Percentiles rank a stretch among this genome's conserved stretches.
These are phyloP conservation scores for Toxotes lorentzi DNA, from an alignment of 2,797 vertebrate species.

Conservation along the genomic window DNA sequence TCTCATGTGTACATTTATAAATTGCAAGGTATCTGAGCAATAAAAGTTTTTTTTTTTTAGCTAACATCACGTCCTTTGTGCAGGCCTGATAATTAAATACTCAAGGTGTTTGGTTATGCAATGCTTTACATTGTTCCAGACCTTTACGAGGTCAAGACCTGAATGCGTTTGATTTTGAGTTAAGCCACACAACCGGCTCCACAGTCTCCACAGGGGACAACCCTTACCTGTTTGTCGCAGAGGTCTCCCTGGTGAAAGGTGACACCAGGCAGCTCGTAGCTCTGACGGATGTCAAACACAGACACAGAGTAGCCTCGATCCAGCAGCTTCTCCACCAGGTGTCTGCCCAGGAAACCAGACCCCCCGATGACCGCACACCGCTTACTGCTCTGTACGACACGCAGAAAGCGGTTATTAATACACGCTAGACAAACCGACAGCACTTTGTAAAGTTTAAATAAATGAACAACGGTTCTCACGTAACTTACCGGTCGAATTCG, in stretches of 20 bases:
- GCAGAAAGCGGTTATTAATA: fast-evolving
- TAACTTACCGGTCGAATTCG: slow-evolving; percentile 87
- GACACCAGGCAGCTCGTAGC: slow-evolving; percentile 86
- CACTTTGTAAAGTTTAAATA: neutral
- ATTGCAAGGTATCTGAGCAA: neutral
- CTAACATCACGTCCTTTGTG: neutral
- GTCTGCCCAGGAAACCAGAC: slow-evolving; percentile 94
- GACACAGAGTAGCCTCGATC: slow-evolving; percentile 89
- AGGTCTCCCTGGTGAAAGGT: slow-evolving; percentile 93
- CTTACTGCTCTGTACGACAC: slow-evolving; percentile 83
- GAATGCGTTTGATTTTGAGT: no score
- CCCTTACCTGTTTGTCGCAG: slow-evolving; percentile 89
- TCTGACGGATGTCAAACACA: slow-evolving; percentile 93
- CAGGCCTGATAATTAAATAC: neutral
- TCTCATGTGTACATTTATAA: neutral
- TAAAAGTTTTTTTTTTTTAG: neutral
- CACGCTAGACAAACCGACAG: no score
- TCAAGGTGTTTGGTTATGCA: neutral
- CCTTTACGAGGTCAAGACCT: neutral
- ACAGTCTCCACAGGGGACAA: no score
- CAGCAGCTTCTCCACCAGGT: slow-evolving; percentile 93
- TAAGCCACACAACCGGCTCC: no score
- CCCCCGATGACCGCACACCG: slow-evolving; percentile 94
- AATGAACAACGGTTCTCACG: neutral
- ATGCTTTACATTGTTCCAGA: no score